These are phyloP conservation scores for Recurvirostra avosetta DNA, from an alignment of 2,113 vertebrate genomes.

Conservation along the genomic window DNA sequence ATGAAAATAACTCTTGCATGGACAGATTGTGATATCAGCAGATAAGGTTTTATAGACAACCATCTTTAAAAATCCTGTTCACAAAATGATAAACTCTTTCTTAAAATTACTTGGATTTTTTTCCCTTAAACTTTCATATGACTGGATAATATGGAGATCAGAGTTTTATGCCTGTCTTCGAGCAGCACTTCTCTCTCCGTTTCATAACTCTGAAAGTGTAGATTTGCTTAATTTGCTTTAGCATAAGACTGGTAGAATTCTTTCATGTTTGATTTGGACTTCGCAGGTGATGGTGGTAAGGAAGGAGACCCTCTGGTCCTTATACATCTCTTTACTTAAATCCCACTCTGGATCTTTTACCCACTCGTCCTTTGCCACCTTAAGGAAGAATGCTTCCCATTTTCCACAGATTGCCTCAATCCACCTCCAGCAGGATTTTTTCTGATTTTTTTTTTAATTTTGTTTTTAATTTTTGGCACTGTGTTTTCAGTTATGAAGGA, in stretches of 20 bases:
- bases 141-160: neutral
- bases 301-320: neutral
- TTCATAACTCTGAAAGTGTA: neutral
- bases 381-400: neutral
- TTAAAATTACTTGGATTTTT: neutral
- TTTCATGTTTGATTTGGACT: neutral
- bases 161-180: neutral
- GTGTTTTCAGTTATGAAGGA: neutral
- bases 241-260: neutral
- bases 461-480: neutral
- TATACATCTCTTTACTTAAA: neutral
- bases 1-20: conserved; percentile 24
- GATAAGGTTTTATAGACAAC: neutral
- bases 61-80: neutral
- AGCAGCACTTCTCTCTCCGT: neutral
- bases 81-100: neutral
- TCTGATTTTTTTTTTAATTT: neutral
- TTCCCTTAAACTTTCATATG: neutral
- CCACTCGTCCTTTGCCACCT: neutral
- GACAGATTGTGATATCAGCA: neutral
- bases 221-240: neutral
- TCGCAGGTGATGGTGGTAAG: neutral
- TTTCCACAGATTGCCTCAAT: neutral
- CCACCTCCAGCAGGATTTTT: neutral
- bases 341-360: neutral